Percentiles rank a stretch among this genome's conserved stretches.
Conservation (phyloP, 2,888 invertebrate species). For the Nudaria mundana region DNA sequence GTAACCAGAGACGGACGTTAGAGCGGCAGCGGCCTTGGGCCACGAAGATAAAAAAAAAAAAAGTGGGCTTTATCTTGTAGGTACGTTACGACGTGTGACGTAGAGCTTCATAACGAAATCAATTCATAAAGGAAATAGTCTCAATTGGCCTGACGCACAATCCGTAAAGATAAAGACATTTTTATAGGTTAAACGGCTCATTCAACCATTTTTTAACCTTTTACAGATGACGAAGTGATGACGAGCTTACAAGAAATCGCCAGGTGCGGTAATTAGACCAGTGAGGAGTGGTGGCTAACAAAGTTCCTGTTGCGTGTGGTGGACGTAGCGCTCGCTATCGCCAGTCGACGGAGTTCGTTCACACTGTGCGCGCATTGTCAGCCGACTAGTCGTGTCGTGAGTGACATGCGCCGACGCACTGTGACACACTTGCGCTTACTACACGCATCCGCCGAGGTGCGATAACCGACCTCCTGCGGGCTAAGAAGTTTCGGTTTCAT, state of each 20-base stretch:
- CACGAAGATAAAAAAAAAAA: too few species aligned
- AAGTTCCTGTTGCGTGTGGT: conserved; percentile 15
- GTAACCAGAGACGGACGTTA: too few species aligned
- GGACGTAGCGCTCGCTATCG: too few species aligned
- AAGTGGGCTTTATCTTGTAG: neutral
- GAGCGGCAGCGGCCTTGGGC: too few species aligned
- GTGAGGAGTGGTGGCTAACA: conserved; percentile 16
- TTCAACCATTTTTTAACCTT: conserved; percentile 14
- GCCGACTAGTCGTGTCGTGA: conserved; percentile 40
- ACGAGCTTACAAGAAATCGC: conserved; percentile 32
- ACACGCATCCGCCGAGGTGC: conserved; percentile 48
- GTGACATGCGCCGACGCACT: conserved; percentile 52
- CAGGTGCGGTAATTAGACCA: conserved; percentile 36
- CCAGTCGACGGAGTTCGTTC: conserved; percentile 26
- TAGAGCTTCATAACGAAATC: neutral
- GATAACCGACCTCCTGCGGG: conserved; percentile 62
- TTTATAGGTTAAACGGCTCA: too few species aligned
- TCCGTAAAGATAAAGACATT: conserved; percentile 5
- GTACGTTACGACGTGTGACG: neutral
- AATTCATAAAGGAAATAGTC: neutral
- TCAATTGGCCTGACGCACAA: neutral
- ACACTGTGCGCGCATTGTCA: conserved; percentile 35
- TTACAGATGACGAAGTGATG: conserved; percentile 26
- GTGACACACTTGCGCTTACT: conserved; percentile 53
- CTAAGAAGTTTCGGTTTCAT: conserved; percentile 70